Conservation (phyloP, 2,888 invertebrate genomes). For the Acronicta aceris region DNA sequence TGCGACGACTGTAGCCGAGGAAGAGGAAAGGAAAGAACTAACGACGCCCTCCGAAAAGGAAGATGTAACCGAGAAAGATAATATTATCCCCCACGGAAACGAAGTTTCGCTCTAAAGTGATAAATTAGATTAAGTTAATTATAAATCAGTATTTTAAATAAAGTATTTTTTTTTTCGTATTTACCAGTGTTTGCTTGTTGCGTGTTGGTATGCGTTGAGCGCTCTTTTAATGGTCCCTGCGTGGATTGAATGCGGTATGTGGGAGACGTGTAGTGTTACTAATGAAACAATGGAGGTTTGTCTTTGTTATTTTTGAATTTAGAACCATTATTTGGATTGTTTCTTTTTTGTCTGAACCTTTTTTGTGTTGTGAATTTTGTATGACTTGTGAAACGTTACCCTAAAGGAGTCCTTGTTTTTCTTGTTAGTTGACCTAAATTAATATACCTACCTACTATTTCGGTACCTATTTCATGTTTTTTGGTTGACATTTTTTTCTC, state of each 20-base stretch:
- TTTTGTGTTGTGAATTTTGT: not conserved
- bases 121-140: constrained; percentile 79
- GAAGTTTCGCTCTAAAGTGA: constrained; percentile 80
- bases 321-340: not conserved
- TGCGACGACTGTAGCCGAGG: constrained; percentile 45
- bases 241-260: constrained; percentile 68
- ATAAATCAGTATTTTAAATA: constrained; percentile 84
- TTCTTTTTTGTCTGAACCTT: not conserved
- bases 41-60: constrained; percentile 74
- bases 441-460: no score
- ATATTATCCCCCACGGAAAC: constrained; percentile 79
- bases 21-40: constrained; percentile 72
- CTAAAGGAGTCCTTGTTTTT: not conserved
- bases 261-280: constrained; percentile 57
- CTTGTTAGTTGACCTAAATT: no score
- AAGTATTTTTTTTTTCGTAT: constrained; percentile 75
- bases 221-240: constrained; percentile 59
- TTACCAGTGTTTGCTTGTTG: constrained; percentile 69
- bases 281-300: constrained; percentile 69
- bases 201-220: constrained; percentile 67
- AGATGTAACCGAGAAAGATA: constrained; percentile 76
- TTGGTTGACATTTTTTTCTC: no score
- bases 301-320: constrained; percentile 48
- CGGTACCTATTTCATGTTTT: no score
- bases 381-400: not conserved